These are phyloP conservation scores for Clarias batrachus DNA, from an alignment of 2,113 vertebrate genomes.

Conservation along the genomic window DNA sequence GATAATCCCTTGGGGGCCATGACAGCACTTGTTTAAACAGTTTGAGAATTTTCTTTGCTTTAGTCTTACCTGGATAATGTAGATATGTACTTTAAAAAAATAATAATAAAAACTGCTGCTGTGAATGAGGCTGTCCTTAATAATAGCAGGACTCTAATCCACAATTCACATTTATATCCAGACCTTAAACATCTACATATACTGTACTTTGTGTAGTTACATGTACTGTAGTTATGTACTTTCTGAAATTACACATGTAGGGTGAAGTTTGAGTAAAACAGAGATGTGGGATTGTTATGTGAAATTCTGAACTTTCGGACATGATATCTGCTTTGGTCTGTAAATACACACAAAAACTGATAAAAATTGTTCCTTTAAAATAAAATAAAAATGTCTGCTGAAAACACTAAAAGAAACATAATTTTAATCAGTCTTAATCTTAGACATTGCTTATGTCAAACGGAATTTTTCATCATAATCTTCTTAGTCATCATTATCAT, in stretches of 20 bases:
- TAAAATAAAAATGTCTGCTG: not conserved
- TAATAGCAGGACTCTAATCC: not conserved
- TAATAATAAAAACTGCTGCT: not conserved
- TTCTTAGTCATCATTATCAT: too few relatives aligned
- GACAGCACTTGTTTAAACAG: not conserved
- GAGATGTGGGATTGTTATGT: not conserved
- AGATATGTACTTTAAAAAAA: not conserved
- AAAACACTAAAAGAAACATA: not conserved
- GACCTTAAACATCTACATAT: not conserved
- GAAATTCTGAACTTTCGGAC: not conserved
- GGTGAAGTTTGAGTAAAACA: not conserved
- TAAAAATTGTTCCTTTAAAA: not conserved
- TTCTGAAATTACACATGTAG: not conserved
- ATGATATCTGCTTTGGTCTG: not conserved
- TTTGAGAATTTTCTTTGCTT: not conserved
- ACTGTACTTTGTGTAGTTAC: too few relatives aligned
- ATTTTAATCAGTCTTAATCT: not conserved
- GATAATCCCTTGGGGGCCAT: not conserved
- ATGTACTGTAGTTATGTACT: not conserved
- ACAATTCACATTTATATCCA: not conserved
- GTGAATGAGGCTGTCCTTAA: not conserved
- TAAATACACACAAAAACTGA: not conserved
- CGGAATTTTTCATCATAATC: not conserved
- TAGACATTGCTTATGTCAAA: not conserved
- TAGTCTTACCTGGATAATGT: not conserved